Conservation (phyloP, 2,888 invertebrate species). For the Dasysyrphus tricinctus region DNA sequence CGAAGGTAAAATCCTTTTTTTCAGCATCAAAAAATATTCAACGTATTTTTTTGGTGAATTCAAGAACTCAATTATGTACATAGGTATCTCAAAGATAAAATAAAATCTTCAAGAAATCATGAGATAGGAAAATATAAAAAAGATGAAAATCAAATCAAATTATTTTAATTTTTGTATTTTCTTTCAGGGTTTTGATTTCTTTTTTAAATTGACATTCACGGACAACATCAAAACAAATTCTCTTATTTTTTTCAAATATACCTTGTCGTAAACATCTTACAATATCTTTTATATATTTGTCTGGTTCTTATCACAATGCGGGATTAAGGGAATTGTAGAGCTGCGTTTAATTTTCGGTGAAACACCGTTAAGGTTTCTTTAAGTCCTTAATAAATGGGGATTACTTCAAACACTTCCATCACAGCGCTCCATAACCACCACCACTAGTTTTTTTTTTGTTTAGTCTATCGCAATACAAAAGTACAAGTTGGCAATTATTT, state of each 20-base stretch:
- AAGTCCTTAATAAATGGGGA: constrained; percentile 72
- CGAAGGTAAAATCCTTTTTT: neutral
- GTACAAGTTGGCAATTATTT: constrained; percentile 72
- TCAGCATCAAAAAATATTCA: neutral
- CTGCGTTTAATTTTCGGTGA: constrained; percentile 66
- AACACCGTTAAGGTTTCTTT: constrained; percentile 70
- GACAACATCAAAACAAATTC: constrained; percentile 46
- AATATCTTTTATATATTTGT: neutral
- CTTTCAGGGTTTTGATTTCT: constrained; percentile 7
- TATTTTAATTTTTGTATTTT: constrained; percentile 38
- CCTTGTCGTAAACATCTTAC: too few relatives aligned
- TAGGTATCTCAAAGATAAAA: neutral
- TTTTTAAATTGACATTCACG: constrained; percentile 38
- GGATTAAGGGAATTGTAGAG: constrained; percentile 67
- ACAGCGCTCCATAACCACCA: constrained; percentile 8
- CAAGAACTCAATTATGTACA: constrained; percentile 30
- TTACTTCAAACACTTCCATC: constrained; percentile 68
- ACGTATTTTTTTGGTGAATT: neutral
- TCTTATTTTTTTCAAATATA: neutral
- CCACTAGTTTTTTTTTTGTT: neutral
- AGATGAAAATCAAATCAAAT: constrained; percentile 41
- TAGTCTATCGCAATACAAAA: constrained; percentile 24
- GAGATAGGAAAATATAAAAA: constrained; percentile 4
- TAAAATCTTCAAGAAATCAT: neutral
- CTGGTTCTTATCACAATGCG: constrained; percentile 41